Evolutionary conservation across 53 echinoderm and acorn worm genomes (phyloP).

Genomic region (Mesocentrotus franciscanus): DNA sequence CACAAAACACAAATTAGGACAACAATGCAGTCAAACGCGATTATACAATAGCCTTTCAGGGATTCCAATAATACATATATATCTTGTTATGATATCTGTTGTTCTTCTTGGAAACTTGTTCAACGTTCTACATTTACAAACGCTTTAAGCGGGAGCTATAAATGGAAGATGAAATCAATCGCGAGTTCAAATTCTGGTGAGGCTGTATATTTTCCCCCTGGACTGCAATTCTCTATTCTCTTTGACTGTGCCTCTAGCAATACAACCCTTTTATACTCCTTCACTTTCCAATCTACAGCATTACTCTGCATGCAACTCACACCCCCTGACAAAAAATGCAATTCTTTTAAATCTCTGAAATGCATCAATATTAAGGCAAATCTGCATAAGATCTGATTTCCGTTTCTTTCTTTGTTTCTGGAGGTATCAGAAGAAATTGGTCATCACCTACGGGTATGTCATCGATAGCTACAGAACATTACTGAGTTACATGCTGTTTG

Average conservation of each 20-base stretch:
- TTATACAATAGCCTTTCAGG: not conserved
- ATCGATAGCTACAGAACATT: conserved; percentile 8
- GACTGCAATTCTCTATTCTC: not conserved
- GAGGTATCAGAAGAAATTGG: conserved; percentile 15
- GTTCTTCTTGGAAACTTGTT: not conserved
- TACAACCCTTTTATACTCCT: not conserved
- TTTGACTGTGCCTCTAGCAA: not conserved
- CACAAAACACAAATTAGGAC: no score
- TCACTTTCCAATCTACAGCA: not conserved
- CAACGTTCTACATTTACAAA: not conserved
- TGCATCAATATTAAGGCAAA: conserved; percentile 5
- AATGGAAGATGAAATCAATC: conserved; percentile 7
- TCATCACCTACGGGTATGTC: conserved; percentile 4
- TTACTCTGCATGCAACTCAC: not conserved
- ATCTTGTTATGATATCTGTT: not conserved
- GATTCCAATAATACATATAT: not conserved
- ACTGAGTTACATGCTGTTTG: conserved; percentile 12
- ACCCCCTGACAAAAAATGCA: conserved; percentile 3
- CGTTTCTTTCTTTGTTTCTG: not conserved
- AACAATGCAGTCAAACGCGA: not conserved
- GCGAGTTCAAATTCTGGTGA: not conserved
- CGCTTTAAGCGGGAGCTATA: not conserved
- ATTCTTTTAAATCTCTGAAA: conserved; percentile 7
- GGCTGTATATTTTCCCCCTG: not conserved
- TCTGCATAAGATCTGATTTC: conserved; percentile 30